A percentile compares a stretch with the other conserved stretches of the same genome.
These are phyloP conservation scores for Rotaria magnacalcarata DNA, from an alignment of 2,888 invertebrate species.

Conservation along the genomic window DNA sequence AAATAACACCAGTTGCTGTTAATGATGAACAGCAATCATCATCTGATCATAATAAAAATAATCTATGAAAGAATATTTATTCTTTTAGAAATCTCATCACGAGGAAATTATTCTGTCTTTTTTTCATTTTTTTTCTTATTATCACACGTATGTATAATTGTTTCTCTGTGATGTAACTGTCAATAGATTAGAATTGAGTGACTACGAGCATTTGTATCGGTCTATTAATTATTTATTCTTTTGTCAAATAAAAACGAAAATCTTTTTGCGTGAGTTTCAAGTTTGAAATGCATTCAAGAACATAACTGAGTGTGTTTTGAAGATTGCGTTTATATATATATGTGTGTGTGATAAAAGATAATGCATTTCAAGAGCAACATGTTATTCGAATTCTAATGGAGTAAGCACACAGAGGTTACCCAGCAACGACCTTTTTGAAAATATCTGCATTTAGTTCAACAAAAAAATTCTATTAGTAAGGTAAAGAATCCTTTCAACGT, in stretches of 20 bases:
- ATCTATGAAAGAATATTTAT: background rate
- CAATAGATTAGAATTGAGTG: slow-evolving; percentile 7
- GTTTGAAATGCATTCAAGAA: background rate
- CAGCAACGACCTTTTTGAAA: background rate
- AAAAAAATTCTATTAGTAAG: background rate
- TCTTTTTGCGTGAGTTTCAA: background rate
- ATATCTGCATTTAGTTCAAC: background rate
- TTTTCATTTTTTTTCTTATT: too few relatives aligned
- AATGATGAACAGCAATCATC: background rate
- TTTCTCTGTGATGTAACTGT: slow-evolving; percentile 17
- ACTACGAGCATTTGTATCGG: background rate
- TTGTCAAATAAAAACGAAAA: slow-evolving; percentile 2
- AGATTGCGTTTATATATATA: too few relatives aligned
- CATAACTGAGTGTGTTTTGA: background rate
- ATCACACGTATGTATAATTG: background rate
- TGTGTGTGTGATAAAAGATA: too few relatives aligned
- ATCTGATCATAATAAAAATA: background rate
- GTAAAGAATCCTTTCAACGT: background rate
- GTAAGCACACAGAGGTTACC: background rate
- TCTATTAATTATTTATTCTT: slow-evolving; percentile 26
- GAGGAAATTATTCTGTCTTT: background rate
- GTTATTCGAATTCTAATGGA: background rate
- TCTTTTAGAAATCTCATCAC: background rate
- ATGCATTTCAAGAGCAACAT: too few relatives aligned
- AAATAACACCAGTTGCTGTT: background rate